These are phyloP conservation scores for Dasyprocta punctata DNA, from an alignment of 2,113 vertebrate species.

Conservation along the genomic window DNA sequence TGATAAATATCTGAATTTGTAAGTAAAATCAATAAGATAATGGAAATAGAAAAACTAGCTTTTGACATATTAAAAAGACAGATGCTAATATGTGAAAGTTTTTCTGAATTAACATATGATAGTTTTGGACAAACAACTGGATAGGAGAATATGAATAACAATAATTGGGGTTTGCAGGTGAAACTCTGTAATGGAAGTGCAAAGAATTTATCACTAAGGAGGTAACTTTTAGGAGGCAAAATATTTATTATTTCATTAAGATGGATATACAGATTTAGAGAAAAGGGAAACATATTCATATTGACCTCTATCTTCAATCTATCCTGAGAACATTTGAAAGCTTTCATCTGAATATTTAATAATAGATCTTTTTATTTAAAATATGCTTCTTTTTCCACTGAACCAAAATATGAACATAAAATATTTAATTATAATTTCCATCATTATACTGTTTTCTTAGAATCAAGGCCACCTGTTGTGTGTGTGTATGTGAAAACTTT, in stretches of 20 bases:
- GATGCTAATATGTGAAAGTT: not conserved
- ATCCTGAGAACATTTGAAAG: not conserved
- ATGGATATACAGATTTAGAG: not conserved
- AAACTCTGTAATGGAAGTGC: not conserved
- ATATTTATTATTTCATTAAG: not conserved
- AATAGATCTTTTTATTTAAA: not conserved
- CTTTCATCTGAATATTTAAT: not conserved
- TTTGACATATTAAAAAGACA: conserved; percentile 37
- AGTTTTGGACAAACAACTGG: not conserved
- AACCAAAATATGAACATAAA: not conserved
- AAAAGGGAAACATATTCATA: not conserved
- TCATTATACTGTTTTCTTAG: not conserved
- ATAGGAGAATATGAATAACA: not conserved
- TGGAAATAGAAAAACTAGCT: not conserved
- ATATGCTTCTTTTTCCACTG: not conserved
- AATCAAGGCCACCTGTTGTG: not conserved
- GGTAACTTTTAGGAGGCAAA: not conserved
- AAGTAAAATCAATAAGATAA: not conserved
- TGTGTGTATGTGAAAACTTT: not conserved
- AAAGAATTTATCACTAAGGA: not conserved
- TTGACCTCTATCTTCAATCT: not conserved
- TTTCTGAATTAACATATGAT: not conserved
- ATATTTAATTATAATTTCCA: not conserved
- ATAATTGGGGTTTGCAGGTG: not conserved
- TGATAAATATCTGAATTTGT: not conserved